Evolutionary conservation across 2,888 invertebrate species (phyloP), one percentile per base, ranked within the genome.

Genomic region (Meghimatium bilineatum): DNA sequence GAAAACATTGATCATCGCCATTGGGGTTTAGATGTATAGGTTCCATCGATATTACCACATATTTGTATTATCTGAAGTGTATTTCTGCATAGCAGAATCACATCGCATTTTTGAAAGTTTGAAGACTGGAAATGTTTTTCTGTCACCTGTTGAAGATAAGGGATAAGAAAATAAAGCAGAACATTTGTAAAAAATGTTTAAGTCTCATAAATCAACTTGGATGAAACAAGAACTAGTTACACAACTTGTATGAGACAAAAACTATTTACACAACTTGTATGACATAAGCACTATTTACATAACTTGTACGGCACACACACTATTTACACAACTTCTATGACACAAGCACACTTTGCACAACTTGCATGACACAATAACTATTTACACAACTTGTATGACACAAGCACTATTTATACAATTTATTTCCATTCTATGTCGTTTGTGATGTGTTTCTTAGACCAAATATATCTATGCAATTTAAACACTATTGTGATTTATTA

Each of bases 1-100:
- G 72, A 74, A 74, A 71, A 74, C 49, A 74, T 74, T 74, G 72
- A 74, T 49, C 44, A 44, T 49, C 3, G 72, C 72, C 72, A 49
- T 8, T 36, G 69, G 72, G 72, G n/a, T 49, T n/a, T 32, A 36
- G 44, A 49, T 44, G 72, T 49, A 49, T 44, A 49, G 12, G 44
- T 26, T 3, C 3, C 10, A 49, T 49, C 44, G 49, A 49, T 49
- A 2, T 6, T 56, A 29, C 49, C 49, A n/a, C 29, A 74, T 74
- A 74, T 74, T 74, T 74, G 72, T 74, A 49, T 74, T 49, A 74
- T 29, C 72, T 10, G 49, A 29, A 17, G 49, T n/a, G 36, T n/a
- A 49, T 17, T 56, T 17, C 49, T n/a, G 49, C 44, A 23, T 74
- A 29, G 49, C 29, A n/a, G 49, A n/a, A 44, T 74, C 49, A 49